Evolutionary conservation across 92 coral and sea anemone genomes (phyloP), one percentile per base, ranked within the genome.

Genomic region (Epizoanthus scotinus): DNA sequence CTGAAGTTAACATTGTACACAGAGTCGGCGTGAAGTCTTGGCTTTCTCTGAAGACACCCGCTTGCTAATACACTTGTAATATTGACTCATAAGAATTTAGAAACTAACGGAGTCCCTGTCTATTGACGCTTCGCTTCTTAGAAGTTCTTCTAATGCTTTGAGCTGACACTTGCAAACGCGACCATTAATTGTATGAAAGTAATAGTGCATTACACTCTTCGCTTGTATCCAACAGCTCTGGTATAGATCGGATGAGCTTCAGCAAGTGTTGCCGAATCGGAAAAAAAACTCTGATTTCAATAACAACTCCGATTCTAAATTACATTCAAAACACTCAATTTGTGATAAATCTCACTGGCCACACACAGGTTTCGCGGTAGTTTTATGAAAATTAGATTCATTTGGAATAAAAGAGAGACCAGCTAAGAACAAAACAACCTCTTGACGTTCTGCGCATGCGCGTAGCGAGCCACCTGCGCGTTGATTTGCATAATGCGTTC

Each of bases 131-230:
- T 21, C 54, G 19, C 25, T 19, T 73, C 28, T 12, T 54, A 24
- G 31, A 10, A 24, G 24, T 7, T 3, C 22, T 19, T 22, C 69
- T 75, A 40, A 42, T 38, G 22, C 50, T 18, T 47, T 14, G 40
- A 58, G 54, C 68, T 40, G 81, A 20, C 81, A 75, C 68, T n/a
- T 59, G 57, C 81, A 40, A n/a, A 24, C 22, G 19, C 56, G 42
- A 75, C 81, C 56, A 59, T 36, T 75, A 75, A 75, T 75, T 75
- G 68, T 56, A 75, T 8, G 62, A 60, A n/a, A 71, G 78, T 52
- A 70, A 56, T 29, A 60, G 21, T 58, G 31, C 50, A 59, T 75
- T 13, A 31, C n/a, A 38, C 28, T 20, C 40, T 12, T n/a, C n/a
- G 20, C 49, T 25, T n/a, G 21, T 60, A 29, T 14, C 52, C 52